Conservation (phyloP, 1,140 invertebrate species). For the Drosophila tsacasi region DNA sequence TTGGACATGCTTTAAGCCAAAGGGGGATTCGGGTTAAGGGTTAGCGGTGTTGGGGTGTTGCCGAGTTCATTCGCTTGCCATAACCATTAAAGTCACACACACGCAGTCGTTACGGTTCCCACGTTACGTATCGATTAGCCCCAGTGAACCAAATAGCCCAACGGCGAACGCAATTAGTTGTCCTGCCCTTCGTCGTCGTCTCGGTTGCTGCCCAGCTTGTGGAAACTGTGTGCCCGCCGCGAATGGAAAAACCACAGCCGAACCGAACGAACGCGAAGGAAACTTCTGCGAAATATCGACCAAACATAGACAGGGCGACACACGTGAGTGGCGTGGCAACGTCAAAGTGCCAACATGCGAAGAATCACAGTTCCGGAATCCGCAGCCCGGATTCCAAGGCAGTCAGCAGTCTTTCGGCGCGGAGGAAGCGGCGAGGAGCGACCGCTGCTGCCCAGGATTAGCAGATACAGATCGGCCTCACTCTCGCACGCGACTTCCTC, state of each 20-base stretch:
- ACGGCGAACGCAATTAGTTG: constrained; percentile 66
- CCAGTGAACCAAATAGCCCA: constrained; percentile 69
- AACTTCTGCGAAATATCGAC: constrained; percentile 45
- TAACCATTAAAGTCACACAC: constrained; percentile 65
- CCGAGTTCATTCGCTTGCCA: constrained; percentile 44
- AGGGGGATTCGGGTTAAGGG: constrained; percentile 7
- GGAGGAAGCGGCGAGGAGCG: constrained; percentile 48
- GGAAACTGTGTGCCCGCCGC: constrained; percentile 38
- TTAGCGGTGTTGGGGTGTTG: constrained; percentile 29
- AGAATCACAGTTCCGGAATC: constrained; percentile 35
- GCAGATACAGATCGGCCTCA: constrained; percentile 68
- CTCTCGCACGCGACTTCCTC: constrained; percentile 64
- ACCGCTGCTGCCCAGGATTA: constrained; percentile 43
- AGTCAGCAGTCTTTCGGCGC: constrained; percentile 50
- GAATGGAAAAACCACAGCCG: constrained; percentile 32
- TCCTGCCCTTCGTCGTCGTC: constrained; percentile 44
- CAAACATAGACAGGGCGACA: constrained; percentile 43
- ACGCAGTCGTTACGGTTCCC: constrained; percentile 55
- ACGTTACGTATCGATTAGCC: constrained; percentile 77
- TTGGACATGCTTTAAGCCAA: constrained; percentile 65
- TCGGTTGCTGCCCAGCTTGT: constrained; percentile 49
- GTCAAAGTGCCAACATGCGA: constrained; percentile 52
- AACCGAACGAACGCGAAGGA: constrained; percentile 20
- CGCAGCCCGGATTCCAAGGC: constrained; percentile 38
- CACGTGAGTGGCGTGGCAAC: constrained; percentile 54